Evolutionary conservation across 2,113 vertebrate species (phyloP).

Genomic region (Clarias magur): DNA sequence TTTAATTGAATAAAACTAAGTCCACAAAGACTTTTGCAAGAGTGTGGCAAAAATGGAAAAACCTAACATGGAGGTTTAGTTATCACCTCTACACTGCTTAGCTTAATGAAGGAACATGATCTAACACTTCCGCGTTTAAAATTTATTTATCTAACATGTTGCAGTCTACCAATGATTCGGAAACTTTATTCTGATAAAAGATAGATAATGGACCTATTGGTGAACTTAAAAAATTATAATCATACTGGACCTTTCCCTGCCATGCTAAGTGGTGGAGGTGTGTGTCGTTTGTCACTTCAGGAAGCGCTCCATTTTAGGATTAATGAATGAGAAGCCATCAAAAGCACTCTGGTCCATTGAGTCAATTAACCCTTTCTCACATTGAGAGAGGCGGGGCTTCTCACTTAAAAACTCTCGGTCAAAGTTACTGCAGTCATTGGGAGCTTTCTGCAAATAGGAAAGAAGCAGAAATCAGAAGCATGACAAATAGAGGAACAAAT

Average conservation of each 20-base stretch:
- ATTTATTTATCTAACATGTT: neutral
- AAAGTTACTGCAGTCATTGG: conserved; percentile 93
- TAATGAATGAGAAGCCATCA: conserved; percentile 91
- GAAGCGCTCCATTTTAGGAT: conserved; percentile 86
- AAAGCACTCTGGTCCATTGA: conserved; percentile 97
- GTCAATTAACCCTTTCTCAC: conserved; percentile 94
- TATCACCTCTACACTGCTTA: neutral
- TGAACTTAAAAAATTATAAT: conserved; percentile 16
- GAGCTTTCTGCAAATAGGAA: conserved; percentile 78
- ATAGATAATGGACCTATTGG: conserved; percentile 20
- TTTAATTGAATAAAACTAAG: conserved; percentile 6
- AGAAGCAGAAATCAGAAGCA: neutral
- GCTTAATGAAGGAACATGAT: conserved; percentile 2
- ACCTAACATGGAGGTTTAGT: neutral
- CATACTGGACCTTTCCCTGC: neutral
- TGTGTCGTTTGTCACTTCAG: conserved; percentile 71
- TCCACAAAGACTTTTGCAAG: conserved; percentile 21
- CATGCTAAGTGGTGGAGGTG: neutral
- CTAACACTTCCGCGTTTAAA: neutral
- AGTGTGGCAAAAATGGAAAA: conserved; percentile 7
- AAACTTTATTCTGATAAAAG: conserved; percentile 10
- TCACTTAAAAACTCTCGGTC: conserved; percentile 95
- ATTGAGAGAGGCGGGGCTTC: conserved; percentile 89
- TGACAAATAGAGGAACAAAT: neutral
- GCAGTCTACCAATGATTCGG: neutral